Evolutionary conservation across 2,888 invertebrate genomes (phyloP).

Genomic region (Gibbula magus): DNA sequence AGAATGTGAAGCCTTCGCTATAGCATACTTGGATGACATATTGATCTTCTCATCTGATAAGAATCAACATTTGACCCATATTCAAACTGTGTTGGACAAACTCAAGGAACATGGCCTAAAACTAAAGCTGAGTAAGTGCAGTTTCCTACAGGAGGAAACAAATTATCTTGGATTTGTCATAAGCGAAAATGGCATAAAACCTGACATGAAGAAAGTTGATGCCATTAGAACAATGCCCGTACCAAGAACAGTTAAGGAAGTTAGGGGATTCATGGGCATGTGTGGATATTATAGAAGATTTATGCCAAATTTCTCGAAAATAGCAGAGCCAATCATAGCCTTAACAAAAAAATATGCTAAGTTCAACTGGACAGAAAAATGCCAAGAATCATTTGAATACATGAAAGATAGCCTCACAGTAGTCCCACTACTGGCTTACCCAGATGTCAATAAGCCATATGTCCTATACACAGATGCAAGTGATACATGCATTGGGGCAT

Average conservation of each 20-base stretch:
- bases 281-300: slow-evolving; percentile 40
- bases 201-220: slow-evolving; percentile 33
- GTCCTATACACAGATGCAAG: too few species aligned
- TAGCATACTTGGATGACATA: slow-evolving; percentile 40
- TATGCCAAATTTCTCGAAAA: slow-evolving; percentile 29
- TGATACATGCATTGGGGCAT: too few species aligned
- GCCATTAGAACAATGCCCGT: slow-evolving; percentile 33
- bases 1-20: slow-evolving; percentile 31
- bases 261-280: slow-evolving; percentile 43
- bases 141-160: slow-evolving; percentile 30
- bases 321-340: slow-evolving; percentile 30
- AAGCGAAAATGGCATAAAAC: slow-evolving; percentile 30
- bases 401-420: slow-evolving; percentile 31
- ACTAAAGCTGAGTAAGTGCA: slow-evolving; percentile 33
- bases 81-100: slow-evolving; percentile 34
- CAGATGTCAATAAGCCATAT: slow-evolving; percentile 32
- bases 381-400: slow-evolving; percentile 25
- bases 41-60: slow-evolving; percentile 31
- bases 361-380: slow-evolving; percentile 35
- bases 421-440: too few species aligned
- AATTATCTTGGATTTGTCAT: slow-evolving; percentile 34
- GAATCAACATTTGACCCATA: slow-evolving; percentile 38
- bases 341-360: slow-evolving; percentile 39
- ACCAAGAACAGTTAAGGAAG: slow-evolving; percentile 36
- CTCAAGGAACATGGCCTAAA: slow-evolving; percentile 30